phyloP scores from a whole-genome alignment of 2,888 invertebrate genomes.

The Mesoligia furuncula region DNA sequence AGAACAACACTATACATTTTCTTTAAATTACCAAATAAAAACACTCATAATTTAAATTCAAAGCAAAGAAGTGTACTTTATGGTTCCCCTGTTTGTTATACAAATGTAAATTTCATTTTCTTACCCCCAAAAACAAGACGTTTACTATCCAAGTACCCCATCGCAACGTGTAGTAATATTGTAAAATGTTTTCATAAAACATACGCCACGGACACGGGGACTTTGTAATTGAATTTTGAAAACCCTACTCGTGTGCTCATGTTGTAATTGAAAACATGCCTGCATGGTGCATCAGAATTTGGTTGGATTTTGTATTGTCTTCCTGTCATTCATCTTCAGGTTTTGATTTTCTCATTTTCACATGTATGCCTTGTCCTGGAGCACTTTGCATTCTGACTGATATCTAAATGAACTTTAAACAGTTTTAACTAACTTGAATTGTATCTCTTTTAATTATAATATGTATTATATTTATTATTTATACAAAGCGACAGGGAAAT shows the following conservation, averaged over 20 bases:
- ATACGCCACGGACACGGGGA: constrained; percentile 76
- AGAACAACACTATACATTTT: constrained; percentile 38
- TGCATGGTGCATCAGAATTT: constrained; percentile 48
- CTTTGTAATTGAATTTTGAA: constrained; percentile 84
- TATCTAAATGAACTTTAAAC: background rate
- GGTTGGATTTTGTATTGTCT: background rate
- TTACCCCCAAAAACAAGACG: constrained; percentile 72
- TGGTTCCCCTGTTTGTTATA: constrained; percentile 70
- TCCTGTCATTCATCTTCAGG: background rate
- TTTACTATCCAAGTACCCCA: constrained; percentile 75
- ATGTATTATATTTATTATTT: background rate
- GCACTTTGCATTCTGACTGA: background rate
- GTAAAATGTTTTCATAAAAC: constrained; percentile 83
- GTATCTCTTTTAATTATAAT: background rate
- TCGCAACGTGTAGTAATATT: constrained; percentile 75
- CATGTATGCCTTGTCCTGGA: background rate
- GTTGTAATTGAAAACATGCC: constrained; percentile 66
- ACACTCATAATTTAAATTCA: constrained; percentile 64
- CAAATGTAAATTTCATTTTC: constrained; percentile 76
- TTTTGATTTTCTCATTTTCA: background rate
- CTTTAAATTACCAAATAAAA: constrained; percentile 57
- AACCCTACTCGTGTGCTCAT: constrained; percentile 71
- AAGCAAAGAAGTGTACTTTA: constrained; percentile 66
- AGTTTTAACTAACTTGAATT: background rate
- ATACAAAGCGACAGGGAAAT: background rate